These are phyloP conservation scores for Leucoma salicis DNA, from an alignment of 2,888 invertebrate genomes.

Conservation along the genomic window DNA sequence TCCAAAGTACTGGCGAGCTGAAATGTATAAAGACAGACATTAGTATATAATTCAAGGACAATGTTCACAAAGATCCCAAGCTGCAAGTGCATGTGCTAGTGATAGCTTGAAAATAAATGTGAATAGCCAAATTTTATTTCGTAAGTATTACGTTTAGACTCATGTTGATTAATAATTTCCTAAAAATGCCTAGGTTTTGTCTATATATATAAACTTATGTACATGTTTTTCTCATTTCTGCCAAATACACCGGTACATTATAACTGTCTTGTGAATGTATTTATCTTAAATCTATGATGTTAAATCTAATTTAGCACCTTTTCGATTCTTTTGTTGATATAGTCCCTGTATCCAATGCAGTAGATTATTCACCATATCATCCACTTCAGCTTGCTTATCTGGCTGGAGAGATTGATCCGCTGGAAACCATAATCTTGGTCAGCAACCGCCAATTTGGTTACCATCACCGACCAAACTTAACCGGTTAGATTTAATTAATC, in stretches of 20 bases:
- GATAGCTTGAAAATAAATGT: no score
- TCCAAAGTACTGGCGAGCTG: conserved; percentile 87
- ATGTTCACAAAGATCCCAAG: conserved; percentile 16
- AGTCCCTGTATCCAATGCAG: conserved; percentile 89
- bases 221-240: no score
- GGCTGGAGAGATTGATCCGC: conserved; percentile 56
- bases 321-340: conserved; percentile 82
- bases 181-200: no score
- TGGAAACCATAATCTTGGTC: conserved; percentile 64
- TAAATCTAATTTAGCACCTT: conserved; percentile 59
- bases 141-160: no score
- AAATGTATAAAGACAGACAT: conserved; percentile 29
- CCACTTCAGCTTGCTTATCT: conserved; percentile 80
- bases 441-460: conserved; percentile 44
- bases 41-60: conserved; percentile 2
- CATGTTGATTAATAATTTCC: no score
- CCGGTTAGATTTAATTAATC: not conserved
- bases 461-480: conserved; percentile 26
- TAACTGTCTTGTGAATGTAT: not conserved
- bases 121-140: no score
- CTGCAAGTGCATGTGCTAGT: conserved; percentile 32
- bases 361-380: conserved; percentile 88
- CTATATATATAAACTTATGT: no score
- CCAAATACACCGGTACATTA: no score
- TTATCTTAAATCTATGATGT: not conserved